A percentile compares a stretch with the other conserved stretches of the same genome.
These are phyloP conservation scores for Latheticus oryzae DNA, from an alignment of 2,888 invertebrate genomes.

Conservation along the genomic window DNA sequence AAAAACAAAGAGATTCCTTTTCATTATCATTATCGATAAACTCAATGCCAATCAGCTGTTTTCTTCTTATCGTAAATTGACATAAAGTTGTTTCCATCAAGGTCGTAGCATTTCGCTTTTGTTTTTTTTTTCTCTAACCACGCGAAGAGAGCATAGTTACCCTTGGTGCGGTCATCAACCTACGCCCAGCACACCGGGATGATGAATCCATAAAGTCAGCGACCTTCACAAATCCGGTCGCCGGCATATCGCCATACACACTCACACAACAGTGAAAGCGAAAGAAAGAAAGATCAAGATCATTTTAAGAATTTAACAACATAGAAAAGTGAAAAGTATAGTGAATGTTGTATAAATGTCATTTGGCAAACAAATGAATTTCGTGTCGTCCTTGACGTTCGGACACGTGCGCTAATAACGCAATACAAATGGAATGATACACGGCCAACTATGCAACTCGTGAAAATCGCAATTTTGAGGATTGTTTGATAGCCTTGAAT, in stretches of 20 bases:
- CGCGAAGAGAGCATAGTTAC: conserved; percentile 57
- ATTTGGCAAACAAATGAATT: conserved; percentile 21
- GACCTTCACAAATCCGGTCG: conserved; percentile 49
- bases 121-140: background rate
- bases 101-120: conserved; percentile 3
- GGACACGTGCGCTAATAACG: conserved; percentile 26
- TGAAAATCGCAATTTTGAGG: conserved; percentile 9
- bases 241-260: conserved; percentile 29
- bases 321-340: conserved; percentile 6
- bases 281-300: conserved; percentile 38
- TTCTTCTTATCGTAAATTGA: conserved; percentile 12
- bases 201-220: conserved; percentile 56
- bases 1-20: conserved; percentile 13
- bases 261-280: conserved; percentile 56
- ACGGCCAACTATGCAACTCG: conserved; percentile 6
- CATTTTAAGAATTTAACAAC: conserved; percentile 19
- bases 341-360: conserved; percentile 13
- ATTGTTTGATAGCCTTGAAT: conserved; percentile 2
- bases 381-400: conserved; percentile 24
- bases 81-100: conserved; percentile 1
- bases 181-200: conserved; percentile 47
- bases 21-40: conserved; percentile 11
- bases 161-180: conserved; percentile 61
- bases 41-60: conserved; percentile 34
- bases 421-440: conserved; percentile 5